Base-by-base conservation (phyloP, 2,888 invertebrate species). In the Sesamia inferens region DNA sequence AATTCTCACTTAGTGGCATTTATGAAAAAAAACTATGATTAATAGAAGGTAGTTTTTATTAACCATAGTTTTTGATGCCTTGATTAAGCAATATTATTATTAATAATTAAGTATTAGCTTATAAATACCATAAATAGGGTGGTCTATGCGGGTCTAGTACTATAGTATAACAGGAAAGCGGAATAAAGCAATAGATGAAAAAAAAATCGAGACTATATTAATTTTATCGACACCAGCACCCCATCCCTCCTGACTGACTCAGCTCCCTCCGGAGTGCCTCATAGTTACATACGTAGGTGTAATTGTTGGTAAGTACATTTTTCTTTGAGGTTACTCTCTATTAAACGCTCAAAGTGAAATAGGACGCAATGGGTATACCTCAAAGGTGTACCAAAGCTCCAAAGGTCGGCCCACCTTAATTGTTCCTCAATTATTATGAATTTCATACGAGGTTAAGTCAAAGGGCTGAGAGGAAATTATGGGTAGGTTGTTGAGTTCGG, bases 281-380 rank as follows among this genome's bases (percentile, higher is more conserved):
- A 93, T 94, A 94, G 93, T 93, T 94, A 92, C 94, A 93, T 95
- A 95, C 94, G 91, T 95, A 95, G 92, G 93, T 94, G 94, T 96
- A 96, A 96, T 95, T 95, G 95, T 96, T 94, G 91, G 92, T 92
- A 93, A 96, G 96, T 94, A 95, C 94, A 96, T 96, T 96, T 96
- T 96, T 96, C 96, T 96, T 96, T 96, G 96, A 96, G 95, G 95
- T 96, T 94, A 96, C 94, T 95, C 94, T 94, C 95, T 96, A 96
- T 95, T 96, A 96, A 91, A 92, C 90, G 92, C 94, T 96, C 92
- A 91, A 94, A 94, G 94, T 92, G 90, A 94, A 96, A 96, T 96
- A 94, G 94, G 92, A 93, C 92, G 95, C 94, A 93, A 93, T 94
- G 93, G 92, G 84, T 90, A 87, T 87, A 87, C 93, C 92, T 92